phyloP scores from a whole-genome alignment of 2,113 vertebrate species.

The Tragelaphus scriptus region DNA sequence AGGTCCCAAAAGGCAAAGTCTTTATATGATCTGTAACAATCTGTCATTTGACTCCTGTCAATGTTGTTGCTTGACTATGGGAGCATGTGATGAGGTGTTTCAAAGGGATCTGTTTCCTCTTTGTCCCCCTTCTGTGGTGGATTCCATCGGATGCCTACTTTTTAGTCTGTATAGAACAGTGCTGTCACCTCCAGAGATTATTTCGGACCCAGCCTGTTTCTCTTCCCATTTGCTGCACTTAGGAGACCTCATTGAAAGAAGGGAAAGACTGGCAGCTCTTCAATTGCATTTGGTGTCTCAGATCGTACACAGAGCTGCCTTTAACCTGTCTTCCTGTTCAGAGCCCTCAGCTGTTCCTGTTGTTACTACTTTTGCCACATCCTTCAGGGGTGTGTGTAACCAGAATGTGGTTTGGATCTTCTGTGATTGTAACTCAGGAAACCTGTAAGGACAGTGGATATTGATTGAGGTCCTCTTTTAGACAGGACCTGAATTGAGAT shows the following conservation, averaged over 20 bases:
- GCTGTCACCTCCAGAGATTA: neutral
- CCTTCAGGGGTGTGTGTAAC: too few relatives aligned
- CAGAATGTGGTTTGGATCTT: neutral
- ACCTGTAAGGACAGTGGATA: neutral
- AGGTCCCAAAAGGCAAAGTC: neutral
- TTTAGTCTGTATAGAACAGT: accelerated
- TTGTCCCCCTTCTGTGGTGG: neutral
- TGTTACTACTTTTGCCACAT: neutral
- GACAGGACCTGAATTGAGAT: neutral
- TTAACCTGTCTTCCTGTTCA: neutral
- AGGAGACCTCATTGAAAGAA: neutral
- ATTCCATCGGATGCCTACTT: neutral
- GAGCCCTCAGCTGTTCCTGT: neutral
- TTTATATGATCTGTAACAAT: neutral
- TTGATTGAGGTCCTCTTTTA: neutral
- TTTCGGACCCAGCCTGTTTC: neutral
- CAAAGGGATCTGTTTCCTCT: neutral
- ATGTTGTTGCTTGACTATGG: neutral
- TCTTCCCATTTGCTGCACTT: neutral
- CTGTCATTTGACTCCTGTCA: neutral
- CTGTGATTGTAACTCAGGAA: neutral
- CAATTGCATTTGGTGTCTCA: neutral
- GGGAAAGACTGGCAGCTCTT: neutral
- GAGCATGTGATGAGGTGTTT: neutral
- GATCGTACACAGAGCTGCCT: neutral